A percentile compares a stretch with the other conserved stretches of the same genome.
Evolutionary conservation across 2,888 invertebrate species (phyloP).

Genomic region (Amblyteles armatorius): DNA sequence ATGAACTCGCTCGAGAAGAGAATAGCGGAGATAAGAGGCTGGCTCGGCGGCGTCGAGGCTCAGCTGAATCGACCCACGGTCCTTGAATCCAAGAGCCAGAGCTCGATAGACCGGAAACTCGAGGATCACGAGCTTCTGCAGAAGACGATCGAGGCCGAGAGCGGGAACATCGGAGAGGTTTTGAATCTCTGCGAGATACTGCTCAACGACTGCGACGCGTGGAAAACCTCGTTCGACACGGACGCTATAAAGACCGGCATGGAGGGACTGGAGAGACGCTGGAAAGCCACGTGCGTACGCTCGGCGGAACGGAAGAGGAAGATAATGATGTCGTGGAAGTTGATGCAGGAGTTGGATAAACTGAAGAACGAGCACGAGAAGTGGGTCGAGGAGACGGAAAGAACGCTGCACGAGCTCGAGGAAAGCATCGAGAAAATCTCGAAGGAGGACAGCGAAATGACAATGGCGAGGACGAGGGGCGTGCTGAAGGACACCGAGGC

Average conservation of each 20-base stretch:
- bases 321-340: constrained; percentile 88
- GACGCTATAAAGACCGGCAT: constrained; percentile 89
- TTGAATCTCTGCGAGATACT: constrained; percentile 92
- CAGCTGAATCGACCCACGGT: constrained; percentile 89
- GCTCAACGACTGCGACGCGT: constrained; percentile 90
- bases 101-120: constrained; percentile 89
- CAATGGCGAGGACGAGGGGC: constrained; percentile 86
- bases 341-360: constrained; percentile 87
- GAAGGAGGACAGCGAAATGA: constrained; percentile 87
- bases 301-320: constrained; percentile 90
- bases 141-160: constrained; percentile 91
- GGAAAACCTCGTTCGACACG: constrained; percentile 90
- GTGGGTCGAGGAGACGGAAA: constrained; percentile 88
- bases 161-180: constrained; percentile 91
- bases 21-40: constrained; percentile 89
- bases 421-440: constrained; percentile 86
- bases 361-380: constrained; percentile 87
- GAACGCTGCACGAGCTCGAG: constrained; percentile 87
- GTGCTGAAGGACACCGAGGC: constrained; percentile 87
- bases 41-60: constrained; percentile 90
- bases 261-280: constrained; percentile 91
- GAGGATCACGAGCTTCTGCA: constrained; percentile 91
- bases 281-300: constrained; percentile 91
- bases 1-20: constrained; percentile 90
- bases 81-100: constrained; percentile 88